Base-by-base conservation (phyloP, 2,888 invertebrate genomes). In the Apotomis betuletana region DNA sequence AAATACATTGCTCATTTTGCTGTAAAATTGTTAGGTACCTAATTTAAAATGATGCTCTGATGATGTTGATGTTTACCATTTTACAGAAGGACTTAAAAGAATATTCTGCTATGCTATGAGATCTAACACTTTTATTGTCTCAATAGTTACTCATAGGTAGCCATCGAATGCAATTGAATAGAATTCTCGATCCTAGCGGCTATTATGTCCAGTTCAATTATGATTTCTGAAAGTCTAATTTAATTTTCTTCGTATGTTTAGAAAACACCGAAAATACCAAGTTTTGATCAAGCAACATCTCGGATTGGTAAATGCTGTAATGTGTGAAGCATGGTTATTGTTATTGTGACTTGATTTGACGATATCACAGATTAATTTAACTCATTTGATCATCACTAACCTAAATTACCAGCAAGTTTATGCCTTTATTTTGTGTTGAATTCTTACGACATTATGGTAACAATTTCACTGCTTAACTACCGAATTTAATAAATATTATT, bases 241-340 rank as follows among this genome's bases (percentile, higher is more conserved):
- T 59, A 44, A 15, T 59, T n/a, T 44, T 78, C 85, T 85, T 84
- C 82, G 79, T 85, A 85, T 83, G 77, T 85, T 85, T 52, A 90
- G 90, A 87, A 82, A 83, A 81, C 78, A 85, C 79, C 82, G 87
- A 84, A 85, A 84, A 84, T 78, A 83, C 87, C 77, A 76, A 85
- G 79, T 81, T 88, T 79, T 89, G 86, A 89, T 79, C 80, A 75
- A 77, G 78, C 71, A 67, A 61, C 68, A 74, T 70, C 77, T 78
- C 75, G 75, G 77, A 80, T 85, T 80, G 88, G 88, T 86, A 83
- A 84, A 84, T 80, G 77, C 68, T 70, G 75, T 79, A 74, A 68
- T 70, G 75, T 79, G 74, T 57, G 75, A 69, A 74, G 79, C 77
- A 77, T 75, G 74, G 59, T 67, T 68, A 65, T 67, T 69, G 62